Evolutionary conservation across 2,113 vertebrate genomes (phyloP).

Genomic region (Ariopsis seemanni): DNA sequence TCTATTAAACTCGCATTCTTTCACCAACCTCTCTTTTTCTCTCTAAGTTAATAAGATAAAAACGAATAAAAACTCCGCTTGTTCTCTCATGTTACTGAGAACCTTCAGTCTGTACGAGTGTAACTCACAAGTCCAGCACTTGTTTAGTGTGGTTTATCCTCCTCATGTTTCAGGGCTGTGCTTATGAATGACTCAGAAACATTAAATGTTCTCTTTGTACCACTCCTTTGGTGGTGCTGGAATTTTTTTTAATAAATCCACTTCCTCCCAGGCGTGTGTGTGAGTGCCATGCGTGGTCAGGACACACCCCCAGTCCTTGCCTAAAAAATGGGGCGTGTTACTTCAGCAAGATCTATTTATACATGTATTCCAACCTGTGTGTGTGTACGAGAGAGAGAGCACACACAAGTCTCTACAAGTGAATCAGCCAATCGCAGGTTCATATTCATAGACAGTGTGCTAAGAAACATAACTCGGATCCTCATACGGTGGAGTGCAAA

Average conservation of each 20-base stretch:
- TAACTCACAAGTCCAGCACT: background rate
- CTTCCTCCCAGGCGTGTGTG: slow-evolving; percentile 13
- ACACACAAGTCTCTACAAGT: background rate
- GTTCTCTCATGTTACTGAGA: background rate
- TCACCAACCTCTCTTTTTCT: background rate
- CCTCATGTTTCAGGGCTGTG: background rate
- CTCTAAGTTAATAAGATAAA: background rate
- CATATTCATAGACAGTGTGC: background rate
- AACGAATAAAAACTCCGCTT: background rate
- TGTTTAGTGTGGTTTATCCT: background rate
- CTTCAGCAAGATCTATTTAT: slow-evolving; percentile 39
- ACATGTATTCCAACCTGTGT: slow-evolving; percentile 5
- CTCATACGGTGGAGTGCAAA: background rate
- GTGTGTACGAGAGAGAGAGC: background rate
- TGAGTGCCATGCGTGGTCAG: background rate
- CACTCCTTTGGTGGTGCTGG: slow-evolving; percentile 17
- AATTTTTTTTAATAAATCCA: background rate
- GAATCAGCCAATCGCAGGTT: slow-evolving; percentile 29
- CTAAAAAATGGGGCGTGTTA: slow-evolving; percentile 23
- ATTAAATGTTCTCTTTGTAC: background rate
- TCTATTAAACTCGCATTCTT: too few relatives aligned
- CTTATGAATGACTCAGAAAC: background rate
- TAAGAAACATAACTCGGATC: background rate
- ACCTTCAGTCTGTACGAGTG: background rate
- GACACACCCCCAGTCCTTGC: background rate